Conservation (phyloP, 2,797 vertebrate species). For the Sylvilagus floridanus region DNA sequence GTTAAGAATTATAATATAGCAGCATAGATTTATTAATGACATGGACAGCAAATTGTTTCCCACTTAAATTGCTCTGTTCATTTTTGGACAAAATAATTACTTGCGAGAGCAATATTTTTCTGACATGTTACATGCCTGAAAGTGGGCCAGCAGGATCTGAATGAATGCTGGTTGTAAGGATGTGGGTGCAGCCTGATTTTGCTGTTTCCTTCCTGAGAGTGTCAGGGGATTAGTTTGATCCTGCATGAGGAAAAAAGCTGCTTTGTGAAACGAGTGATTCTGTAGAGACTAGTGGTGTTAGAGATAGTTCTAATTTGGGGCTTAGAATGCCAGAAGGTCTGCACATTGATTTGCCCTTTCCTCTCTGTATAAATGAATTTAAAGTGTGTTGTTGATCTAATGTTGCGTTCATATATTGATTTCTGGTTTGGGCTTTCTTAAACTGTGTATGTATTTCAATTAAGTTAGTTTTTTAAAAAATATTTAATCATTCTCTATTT, state of each 20-base stretch:
- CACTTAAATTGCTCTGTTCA: conserved; percentile 42
- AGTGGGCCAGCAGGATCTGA: conserved; percentile 54
- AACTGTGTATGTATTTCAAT: neutral
- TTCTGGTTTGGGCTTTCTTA: conserved; percentile 52
- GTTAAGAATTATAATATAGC: conserved; percentile 61
- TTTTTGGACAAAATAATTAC: conserved; percentile 68
- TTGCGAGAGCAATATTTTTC: conserved; percentile 55
- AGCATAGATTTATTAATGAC: conserved; percentile 67
- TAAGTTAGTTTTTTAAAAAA: neutral
- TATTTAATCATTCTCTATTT: conserved; percentile 56
- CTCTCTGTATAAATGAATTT: conserved; percentile 26
- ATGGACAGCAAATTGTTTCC: conserved; percentile 70
- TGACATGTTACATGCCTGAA: neutral
- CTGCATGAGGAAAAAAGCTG: conserved; percentile 18
- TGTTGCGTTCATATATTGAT: conserved; percentile 12
- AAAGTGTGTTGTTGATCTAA: conserved; percentile 53
- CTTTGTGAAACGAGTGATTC: conserved; percentile 54
- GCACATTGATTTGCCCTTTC: neutral
- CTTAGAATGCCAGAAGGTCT: conserved; percentile 24
- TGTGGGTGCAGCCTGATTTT: conserved; percentile 61
- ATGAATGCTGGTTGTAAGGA: conserved; percentile 32
- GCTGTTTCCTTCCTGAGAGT: neutral
- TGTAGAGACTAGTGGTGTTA: neutral
- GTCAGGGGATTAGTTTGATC: conserved; percentile 4
- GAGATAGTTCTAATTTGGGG: conserved; percentile 47